A percentile compares a stretch with the other conserved stretches of the same genome.
These are phyloP conservation scores for Drosophila fuyamai DNA, from an alignment of 1,140 invertebrate genomes.

Conservation along the genomic window DNA sequence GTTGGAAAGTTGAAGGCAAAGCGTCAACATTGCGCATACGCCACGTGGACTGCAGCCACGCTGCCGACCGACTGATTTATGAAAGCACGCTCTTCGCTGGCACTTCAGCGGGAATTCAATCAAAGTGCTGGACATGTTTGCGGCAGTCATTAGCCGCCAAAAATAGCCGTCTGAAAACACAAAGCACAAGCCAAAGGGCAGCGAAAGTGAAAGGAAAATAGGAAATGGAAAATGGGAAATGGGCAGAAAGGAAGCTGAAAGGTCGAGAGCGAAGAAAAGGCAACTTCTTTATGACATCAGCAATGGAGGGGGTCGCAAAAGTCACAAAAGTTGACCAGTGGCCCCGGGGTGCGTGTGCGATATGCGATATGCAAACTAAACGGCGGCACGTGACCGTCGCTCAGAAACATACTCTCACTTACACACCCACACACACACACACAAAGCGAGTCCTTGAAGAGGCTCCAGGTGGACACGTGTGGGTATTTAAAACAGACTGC, in stretches of 20 bases:
- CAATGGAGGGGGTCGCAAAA: background rate
- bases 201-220: background rate
- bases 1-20: conserved; percentile 23
- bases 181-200: background rate
- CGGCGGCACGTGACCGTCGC: conserved; percentile 54
- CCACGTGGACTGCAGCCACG: conserved; percentile 58
- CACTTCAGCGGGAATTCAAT: conserved; percentile 24
- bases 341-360: conserved; percentile 34
- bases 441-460: conserved; percentile 16
- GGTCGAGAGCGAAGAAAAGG: conserved; percentile 10
- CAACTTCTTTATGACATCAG: conserved; percentile 42
- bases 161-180: conserved; percentile 21
- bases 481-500: conserved; percentile 26
- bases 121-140: conserved; percentile 28
- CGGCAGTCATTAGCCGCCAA: conserved; percentile 24
- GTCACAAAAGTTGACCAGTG: conserved; percentile 35
- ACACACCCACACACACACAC: background rate
- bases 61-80: conserved; percentile 32
- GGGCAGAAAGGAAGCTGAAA: conserved; percentile 2
- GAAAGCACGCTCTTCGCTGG: conserved; percentile 1
- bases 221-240: too few relatives aligned
- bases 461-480: conserved; percentile 23
- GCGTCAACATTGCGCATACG: conserved; percentile 67
- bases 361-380: conserved; percentile 61
- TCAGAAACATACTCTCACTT: conserved; percentile 10